Conservation (phyloP, 1,140 invertebrate genomes). For the Calosoma granatense region DNA sequence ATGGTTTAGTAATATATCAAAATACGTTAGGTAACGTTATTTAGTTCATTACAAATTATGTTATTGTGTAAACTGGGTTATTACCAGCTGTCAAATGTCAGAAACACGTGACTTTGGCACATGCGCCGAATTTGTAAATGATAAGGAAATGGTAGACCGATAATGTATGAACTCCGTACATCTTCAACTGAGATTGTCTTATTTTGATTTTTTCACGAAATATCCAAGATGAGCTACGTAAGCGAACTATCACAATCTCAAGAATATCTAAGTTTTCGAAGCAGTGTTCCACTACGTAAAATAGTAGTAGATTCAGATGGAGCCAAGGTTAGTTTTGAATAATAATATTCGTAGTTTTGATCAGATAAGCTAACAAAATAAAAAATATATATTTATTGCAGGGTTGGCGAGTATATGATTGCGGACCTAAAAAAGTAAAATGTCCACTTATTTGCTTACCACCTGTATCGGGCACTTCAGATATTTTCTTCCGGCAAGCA, state of each 20-base stretch:
- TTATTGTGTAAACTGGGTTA: too few relatives aligned
- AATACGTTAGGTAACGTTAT: too few relatives aligned
- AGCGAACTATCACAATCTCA: slow-evolving; percentile 63
- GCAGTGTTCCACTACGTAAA: slow-evolving; percentile 69
- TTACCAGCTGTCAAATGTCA: not conserved
- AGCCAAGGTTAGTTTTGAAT: slow-evolving; percentile 48
- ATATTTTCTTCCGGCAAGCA: slow-evolving; percentile 80
- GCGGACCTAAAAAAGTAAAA: slow-evolving; percentile 66
- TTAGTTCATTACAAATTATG: too few relatives aligned
- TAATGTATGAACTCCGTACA: not conserved
- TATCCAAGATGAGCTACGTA: slow-evolving; percentile 45
- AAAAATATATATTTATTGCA: slow-evolving; percentile 32
- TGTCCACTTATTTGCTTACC: slow-evolving; percentile 78
- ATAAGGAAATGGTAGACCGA: not conserved
- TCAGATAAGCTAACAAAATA: not conserved
- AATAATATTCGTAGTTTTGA: not conserved
- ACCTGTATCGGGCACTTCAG: slow-evolving; percentile 80
- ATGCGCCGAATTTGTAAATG: not conserved
- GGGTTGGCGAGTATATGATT: slow-evolving; percentile 84
- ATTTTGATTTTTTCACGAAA: slow-evolving; percentile 13
- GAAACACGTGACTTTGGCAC: not conserved
- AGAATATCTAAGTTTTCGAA: slow-evolving; percentile 80
- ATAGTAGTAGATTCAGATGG: slow-evolving; percentile 70
- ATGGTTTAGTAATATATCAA: too few relatives aligned
- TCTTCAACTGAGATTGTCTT: not conserved